Conservation (phyloP, 2,113 vertebrate species). For the Channa argus region DNA sequence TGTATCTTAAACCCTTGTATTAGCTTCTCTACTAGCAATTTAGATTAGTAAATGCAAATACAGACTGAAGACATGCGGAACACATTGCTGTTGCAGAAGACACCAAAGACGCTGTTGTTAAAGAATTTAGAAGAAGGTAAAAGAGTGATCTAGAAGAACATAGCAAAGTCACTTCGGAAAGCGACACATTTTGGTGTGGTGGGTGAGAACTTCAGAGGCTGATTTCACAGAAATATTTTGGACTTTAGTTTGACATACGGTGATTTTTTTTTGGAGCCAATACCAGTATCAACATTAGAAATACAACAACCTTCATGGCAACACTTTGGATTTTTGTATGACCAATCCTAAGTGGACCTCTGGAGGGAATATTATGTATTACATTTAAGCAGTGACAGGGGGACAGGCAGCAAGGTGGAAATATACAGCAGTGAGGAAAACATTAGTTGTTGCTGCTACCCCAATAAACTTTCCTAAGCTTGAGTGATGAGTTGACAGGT, state of each 20-base stretch:
- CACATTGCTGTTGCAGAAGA: slow-evolving; percentile 34
- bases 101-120: background rate
- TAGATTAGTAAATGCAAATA: slow-evolving; percentile 63
- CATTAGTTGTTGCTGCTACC: too few relatives aligned
- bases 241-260: background rate
- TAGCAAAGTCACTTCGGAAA: slow-evolving; percentile 11
- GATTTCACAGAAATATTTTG: background rate
- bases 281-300: too few relatives aligned
- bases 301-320: too few relatives aligned
- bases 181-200: slow-evolving; percentile 16
- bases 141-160: slow-evolving; percentile 8
- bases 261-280: too few relatives aligned
- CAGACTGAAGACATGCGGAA: slow-evolving; percentile 61
- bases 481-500: too few relatives aligned
- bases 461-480: too few relatives aligned
- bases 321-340: too few relatives aligned
- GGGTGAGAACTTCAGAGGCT: background rate
- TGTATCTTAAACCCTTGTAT: slow-evolving; percentile 65
- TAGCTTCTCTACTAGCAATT: slow-evolving; percentile 64
- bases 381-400: too few relatives aligned
- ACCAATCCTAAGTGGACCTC: too few relatives aligned
- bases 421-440: too few relatives aligned
- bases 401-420: too few relatives aligned
- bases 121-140: slow-evolving; percentile 13
- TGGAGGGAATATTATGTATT: too few relatives aligned